Percentiles rank a stretch among this genome's conserved stretches.
Conservation (phyloP, 2,797 vertebrate species). For the Chaunax sp. region DNA sequence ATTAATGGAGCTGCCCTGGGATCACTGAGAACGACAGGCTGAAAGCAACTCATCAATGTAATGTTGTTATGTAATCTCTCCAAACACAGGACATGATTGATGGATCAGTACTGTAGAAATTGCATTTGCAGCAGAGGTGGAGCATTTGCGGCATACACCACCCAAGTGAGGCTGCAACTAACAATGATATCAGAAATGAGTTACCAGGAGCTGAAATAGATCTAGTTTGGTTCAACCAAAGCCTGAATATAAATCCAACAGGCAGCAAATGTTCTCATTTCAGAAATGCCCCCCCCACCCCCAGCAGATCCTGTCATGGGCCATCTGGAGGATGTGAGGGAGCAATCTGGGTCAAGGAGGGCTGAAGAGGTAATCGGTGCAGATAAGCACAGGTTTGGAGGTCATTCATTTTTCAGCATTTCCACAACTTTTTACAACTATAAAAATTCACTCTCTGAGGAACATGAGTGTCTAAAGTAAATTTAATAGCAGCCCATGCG, state of each 20-base stretch:
- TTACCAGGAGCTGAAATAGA: neutral
- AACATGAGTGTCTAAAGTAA: neutral
- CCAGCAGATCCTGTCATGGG: slow-evolving; percentile 5
- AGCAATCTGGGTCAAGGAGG: slow-evolving; percentile 56
- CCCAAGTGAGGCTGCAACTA: neutral
- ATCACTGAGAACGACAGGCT: neutral
- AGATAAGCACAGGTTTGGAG: slow-evolving; percentile 26
- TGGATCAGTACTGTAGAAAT: neutral
- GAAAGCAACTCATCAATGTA: neutral
- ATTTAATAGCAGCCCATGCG: too few species aligned
- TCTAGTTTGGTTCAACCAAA: too few species aligned
- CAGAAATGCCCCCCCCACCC: slow-evolving; percentile 3
- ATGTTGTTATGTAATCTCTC: neutral
- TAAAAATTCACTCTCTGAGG: neutral
- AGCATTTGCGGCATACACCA: neutral
- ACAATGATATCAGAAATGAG: neutral
- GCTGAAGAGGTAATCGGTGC: slow-evolving; percentile 41
- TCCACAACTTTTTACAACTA: too few species aligned
- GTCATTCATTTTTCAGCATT: neutral
- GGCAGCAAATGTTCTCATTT: too few species aligned
- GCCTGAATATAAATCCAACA: too few species aligned
- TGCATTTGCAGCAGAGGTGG: neutral
- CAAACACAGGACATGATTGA: slow-evolving; percentile 3
- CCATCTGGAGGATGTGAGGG: slow-evolving; percentile 46
- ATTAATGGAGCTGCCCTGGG: neutral